phyloP scores from a whole-genome alignment of 2,797 vertebrate genomes.

The Ispidina lecontei region DNA sequence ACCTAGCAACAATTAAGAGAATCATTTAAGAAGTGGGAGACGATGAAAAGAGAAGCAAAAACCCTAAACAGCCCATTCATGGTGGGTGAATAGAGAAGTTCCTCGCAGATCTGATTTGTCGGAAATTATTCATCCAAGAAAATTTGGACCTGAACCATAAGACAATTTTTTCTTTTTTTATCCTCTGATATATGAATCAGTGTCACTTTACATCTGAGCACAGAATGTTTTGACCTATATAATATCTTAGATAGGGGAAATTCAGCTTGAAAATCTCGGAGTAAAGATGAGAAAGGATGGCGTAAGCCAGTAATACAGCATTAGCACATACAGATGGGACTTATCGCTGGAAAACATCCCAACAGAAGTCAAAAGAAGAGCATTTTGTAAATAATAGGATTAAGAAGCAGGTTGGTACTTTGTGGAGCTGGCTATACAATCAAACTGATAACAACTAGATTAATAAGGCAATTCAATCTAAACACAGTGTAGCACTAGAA shows the following conservation, averaged over 20 bases:
- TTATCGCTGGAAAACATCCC: slow-evolving; percentile 38
- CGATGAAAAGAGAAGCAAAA: neutral
- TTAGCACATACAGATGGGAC: neutral
- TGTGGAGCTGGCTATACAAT: slow-evolving; percentile 62
- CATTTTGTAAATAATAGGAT: slow-evolving; percentile 54
- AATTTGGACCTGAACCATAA: neutral
- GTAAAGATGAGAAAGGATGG: neutral
- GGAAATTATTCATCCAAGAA: slow-evolving; percentile 24
- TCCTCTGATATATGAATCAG: slow-evolving; percentile 24
- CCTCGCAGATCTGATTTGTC: slow-evolving; percentile 1
- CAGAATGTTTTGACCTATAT: slow-evolving; percentile 53
- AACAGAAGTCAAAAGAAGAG: slow-evolving; percentile 31
- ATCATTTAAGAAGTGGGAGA: slow-evolving; percentile 24
- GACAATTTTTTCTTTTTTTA: neutral
- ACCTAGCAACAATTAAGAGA: slow-evolving; percentile 57
- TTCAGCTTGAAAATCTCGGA: slow-evolving; percentile 37
- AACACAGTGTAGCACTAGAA: slow-evolving; percentile 48
- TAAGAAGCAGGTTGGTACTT: slow-evolving; percentile 48
- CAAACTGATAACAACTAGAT: slow-evolving; percentile 72
- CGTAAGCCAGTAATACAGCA: slow-evolving; percentile 36
- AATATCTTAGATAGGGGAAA: slow-evolving; percentile 24
- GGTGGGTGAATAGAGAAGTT: neutral
- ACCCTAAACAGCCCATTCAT: slow-evolving; percentile 18
- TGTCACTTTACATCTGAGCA: slow-evolving; percentile 53
- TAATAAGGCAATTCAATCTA: slow-evolving; percentile 68